Conservation (phyloP, 2,888 invertebrate genomes). For the Cynaeus angustus region DNA sequence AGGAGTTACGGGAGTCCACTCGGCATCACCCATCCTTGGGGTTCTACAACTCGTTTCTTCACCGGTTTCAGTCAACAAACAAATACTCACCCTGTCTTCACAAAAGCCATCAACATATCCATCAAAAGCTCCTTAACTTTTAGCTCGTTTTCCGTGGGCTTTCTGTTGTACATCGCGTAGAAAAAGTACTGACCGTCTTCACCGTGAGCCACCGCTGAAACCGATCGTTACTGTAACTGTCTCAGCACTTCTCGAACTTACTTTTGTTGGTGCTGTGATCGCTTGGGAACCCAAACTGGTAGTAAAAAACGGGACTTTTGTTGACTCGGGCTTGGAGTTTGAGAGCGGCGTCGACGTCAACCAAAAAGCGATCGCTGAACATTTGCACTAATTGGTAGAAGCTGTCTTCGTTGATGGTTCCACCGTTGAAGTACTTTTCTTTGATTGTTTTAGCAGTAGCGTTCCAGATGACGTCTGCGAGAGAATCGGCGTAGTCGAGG, state of each 20-base stretch:
- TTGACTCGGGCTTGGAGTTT: constrained; percentile 74
- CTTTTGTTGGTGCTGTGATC: constrained; percentile 21
- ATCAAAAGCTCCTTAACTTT: constrained; percentile 41
- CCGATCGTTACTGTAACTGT: neutral
- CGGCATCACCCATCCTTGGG: constrained; percentile 68
- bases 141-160: constrained; percentile 21
- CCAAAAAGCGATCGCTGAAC: constrained; percentile 76
- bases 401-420: constrained; percentile 38
- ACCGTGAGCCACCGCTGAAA: constrained; percentile 43
- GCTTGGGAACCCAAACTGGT: constrained; percentile 69
- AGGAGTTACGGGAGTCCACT: constrained; percentile 73
- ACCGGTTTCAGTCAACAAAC: constrained; percentile 4
- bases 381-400: constrained; percentile 21
- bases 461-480: constrained; percentile 32
- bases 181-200: constrained; percentile 45
- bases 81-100: constrained; percentile 37
- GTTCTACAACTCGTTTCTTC: constrained; percentile 64
- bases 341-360: constrained; percentile 74
- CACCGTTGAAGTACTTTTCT: constrained; percentile 51
- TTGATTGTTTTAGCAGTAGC: constrained; percentile 47
- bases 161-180: constrained; percentile 23
- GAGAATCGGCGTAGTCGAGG: constrained; percentile 54
- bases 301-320: constrained; percentile 76
- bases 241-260: constrained; percentile 9
- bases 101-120: constrained; percentile 33